Evolutionary conservation across 64 coral and sea anemone genomes (phyloP), one percentile per base, ranked within the genome.

Genomic region (Montipora efflorescens): DNA sequence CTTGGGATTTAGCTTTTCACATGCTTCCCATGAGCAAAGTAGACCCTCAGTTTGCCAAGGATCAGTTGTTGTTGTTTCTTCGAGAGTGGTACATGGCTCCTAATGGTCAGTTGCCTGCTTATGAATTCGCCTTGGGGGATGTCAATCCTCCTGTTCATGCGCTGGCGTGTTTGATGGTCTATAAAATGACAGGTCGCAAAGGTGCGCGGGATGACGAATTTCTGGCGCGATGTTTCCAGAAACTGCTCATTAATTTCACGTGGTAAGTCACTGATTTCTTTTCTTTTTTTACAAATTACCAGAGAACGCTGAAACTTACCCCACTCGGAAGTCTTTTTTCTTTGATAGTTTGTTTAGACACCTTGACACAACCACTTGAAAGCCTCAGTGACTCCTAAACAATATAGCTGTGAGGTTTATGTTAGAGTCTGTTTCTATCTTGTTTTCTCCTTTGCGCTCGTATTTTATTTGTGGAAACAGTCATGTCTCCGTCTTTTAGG

Each of bases 1-100:
- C 96, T 3, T 98, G 96, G 96, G 96, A 98, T 78, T 82, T 98
- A n/a, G 96, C 96, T 12, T 98, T 98, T 77, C 96, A 98, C 47
- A 98, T 98, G 96, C 90, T 98, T 44, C 94, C 96, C 66, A 93
- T 98, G 44, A 88, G 88, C 64, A 98, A 98, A 78, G 90, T 98
- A 59, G 96, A 98, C 62, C 96, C 96, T 93, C 90, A 98, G 44
- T 98, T 95, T 81, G 91, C 94, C 76, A 98, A 98, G 49, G 57
- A 93, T 10, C 96, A 98, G 53, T 50, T 98, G 74, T 66, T 98
- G 59, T 82, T 98, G 18, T 98, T 98, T 62, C 87, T 98, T 3
- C 92, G 93, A 15, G 96, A 98, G 69, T 90, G 83, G 70, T 98
- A 98, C 77, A 98, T 98, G 96, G 94, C 96, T 9, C 96, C 96